These are phyloP conservation scores for Thymallus thymallus DNA, from an alignment of 2,113 vertebrate species.

Conservation along the genomic window DNA sequence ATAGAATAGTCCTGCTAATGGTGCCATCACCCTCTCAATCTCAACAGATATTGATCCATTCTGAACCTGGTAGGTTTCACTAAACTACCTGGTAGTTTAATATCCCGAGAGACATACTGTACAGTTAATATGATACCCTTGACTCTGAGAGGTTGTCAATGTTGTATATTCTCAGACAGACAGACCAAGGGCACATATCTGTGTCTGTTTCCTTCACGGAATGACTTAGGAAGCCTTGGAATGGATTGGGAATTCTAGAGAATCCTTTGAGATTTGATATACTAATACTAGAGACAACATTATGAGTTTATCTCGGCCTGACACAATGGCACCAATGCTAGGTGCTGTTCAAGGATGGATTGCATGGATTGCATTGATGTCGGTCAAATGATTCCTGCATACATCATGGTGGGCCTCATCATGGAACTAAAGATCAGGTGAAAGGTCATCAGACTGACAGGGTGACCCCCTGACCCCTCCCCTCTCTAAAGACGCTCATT, in stretches of 20 bases:
- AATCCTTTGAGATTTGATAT: slow-evolving; percentile 17
- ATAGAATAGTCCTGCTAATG: neutral
- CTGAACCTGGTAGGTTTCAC: neutral
- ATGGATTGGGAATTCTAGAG: neutral
- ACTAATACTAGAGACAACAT: slow-evolving; percentile 3
- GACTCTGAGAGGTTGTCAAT: neutral
- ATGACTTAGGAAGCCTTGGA: neutral
- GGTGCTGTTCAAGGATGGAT: neutral
- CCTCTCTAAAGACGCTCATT: neutral
- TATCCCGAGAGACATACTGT: slow-evolving; percentile 3
- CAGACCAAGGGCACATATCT: too few relatives aligned
- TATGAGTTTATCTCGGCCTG: slow-evolving; percentile 5
- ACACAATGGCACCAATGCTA: slow-evolving; percentile 3
- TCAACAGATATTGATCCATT: neutral
- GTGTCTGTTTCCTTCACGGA: neutral
- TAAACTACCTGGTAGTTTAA: too few relatives aligned
- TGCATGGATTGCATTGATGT: neutral
- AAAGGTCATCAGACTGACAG: slow-evolving; percentile 38
- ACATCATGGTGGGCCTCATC: neutral
- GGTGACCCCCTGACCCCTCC: neutral
- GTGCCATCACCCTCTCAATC: neutral
- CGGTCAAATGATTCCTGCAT: neutral
- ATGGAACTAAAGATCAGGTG: slow-evolving; percentile 21
- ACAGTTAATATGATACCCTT: neutral
- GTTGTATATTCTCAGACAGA: too few relatives aligned